Base-by-base conservation (phyloP, 2,113 vertebrate genomes). In the Tretioscincus oriximinensis region DNA sequence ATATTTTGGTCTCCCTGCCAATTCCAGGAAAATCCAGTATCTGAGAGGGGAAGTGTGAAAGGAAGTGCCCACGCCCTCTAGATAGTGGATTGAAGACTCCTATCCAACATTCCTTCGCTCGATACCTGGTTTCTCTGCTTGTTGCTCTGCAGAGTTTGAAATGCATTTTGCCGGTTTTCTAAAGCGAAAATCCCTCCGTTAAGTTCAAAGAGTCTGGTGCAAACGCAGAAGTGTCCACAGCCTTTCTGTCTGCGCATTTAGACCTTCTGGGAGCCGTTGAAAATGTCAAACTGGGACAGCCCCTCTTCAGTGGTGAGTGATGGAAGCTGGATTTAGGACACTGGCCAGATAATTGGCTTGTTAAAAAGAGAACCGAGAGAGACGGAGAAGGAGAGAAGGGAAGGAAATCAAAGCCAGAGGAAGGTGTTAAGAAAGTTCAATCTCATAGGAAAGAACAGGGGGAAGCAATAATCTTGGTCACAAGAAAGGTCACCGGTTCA, bases 191-290 rank as follows among this genome's bases (percentile, higher is more conserved):
- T 58, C 54, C 18, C 54, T 58, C 54, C 4, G 54, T 58, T 41
- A 28, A n/a, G 77, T 83, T 87, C 80, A 60, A 80, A 87, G 68
- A 51, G 7, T 4, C 63, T 18, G 0, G 22, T 20, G 1, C 0
- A 3, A 35, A 24, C 14, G 75, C 35, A 1, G 28, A 0, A 24
- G 65, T 16, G 1, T 78, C 1, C 1, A 47, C 58, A 83, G 65
- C 78, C 83, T 6, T 29, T 26, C 41, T 0, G 0, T 7, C 76
- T 1, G 76, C 86, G 87, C 71, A 86, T 90, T 84, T 75, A 11
- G 77, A 87, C 29, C 28, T 80, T 66, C 83, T 81, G 89, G 88
- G 90, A 84, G 71, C 41, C 87, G 87, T 78, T 83, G 73, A 74
- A 84, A 81, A 64, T 74, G 4, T 83, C 20, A 16, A 66, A 35